Base-by-base conservation (phyloP, 2,797 vertebrate species). In the Avahi laniger region DNA sequence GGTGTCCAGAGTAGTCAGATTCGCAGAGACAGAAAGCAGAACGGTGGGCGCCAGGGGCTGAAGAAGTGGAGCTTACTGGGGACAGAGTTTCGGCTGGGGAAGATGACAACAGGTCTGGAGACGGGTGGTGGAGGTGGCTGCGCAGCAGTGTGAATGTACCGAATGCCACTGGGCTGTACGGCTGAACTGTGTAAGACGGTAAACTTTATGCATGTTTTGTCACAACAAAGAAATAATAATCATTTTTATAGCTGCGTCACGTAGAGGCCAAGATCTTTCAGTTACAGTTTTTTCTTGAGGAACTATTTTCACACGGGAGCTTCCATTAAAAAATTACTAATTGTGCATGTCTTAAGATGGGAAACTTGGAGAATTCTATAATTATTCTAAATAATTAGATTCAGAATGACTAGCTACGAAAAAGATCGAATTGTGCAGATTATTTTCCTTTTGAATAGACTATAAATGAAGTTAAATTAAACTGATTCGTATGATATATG, bases 141-240 rank as follows among this genome's bases (percentile, higher is more conserved):
- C 4, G 1, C 10, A 65, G 33, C 15, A 17, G 4, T 0, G 8
- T 3, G 7, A 46, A 35, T 0, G 0, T 2, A 24, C 11, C 4
- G 10, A 15, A 15, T 0, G 26, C 17, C 30, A 24, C 3, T 1
- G 2, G 38, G 10, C 2, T 11, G 22, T 46, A 76, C 10, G 3
- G 1, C 38, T 15, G 4, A 33, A 22, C 22, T 17, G 12, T 11
- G 30, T 5, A 78, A 63, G 7, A 46, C 0, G 2, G 33, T 1
- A 7, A 28, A 30, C n/a, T 3, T 22, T 10, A 57, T 0, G 2
- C 7, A 13, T 15, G 28, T 54, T 81, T 82, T n/a, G 46, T 17
- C 72, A 69, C 46, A 46, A 7, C 26, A 52, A 59, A 65, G 30
- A 88, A 63, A 18, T 22, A 54, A 46, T 13, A 52, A 33, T 30